Evolutionary conservation across 1,140 invertebrate species (phyloP).

Genomic region (Lanistes nyassanus): DNA sequence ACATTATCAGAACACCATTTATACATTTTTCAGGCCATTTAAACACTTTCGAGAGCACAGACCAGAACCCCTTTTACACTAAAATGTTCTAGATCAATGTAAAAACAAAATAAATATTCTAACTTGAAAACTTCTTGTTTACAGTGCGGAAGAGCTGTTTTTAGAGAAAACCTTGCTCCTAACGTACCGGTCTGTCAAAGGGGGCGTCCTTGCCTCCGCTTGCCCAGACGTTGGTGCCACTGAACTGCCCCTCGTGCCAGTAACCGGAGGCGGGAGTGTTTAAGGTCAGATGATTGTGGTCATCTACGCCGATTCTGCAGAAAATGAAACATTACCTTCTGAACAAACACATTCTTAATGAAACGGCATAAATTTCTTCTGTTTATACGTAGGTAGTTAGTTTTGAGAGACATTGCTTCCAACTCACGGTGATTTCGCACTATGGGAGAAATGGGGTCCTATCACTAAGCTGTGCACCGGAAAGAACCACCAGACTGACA

Average conservation of each 20-base stretch:
- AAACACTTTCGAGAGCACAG: no score
- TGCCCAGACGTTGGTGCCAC: conserved; percentile 35
- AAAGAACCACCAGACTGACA: no score
- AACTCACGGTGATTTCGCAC: no score
- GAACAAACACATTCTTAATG: no score
- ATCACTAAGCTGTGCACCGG: no score
- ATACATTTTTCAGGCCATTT: no score
- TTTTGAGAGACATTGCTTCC: no score
- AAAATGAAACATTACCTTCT: not conserved
- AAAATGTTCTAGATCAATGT: not conserved
- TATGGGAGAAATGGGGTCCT: no score
- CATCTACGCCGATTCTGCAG: conserved; percentile 32
- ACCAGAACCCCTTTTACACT: not conserved
- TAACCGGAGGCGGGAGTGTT: conserved; percentile 28
- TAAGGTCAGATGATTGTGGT: conserved; percentile 18
- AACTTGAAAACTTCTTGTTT: no score
- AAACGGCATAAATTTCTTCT: no score
- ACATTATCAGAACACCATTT: no score
- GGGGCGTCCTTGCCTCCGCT: conserved; percentile 36
- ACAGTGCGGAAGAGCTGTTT: not conserved
- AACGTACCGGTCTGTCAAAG: conserved; percentile 38
- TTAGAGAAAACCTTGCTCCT: not conserved
- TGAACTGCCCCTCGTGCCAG: conserved; percentile 31
- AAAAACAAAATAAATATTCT: not conserved
- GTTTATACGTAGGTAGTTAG: no score